A percentile compares a stretch with the other conserved stretches of the same genome.
phyloP scores from a whole-genome alignment of 2,888 invertebrate genomes.

The Platerodrilus igneus region DNA sequence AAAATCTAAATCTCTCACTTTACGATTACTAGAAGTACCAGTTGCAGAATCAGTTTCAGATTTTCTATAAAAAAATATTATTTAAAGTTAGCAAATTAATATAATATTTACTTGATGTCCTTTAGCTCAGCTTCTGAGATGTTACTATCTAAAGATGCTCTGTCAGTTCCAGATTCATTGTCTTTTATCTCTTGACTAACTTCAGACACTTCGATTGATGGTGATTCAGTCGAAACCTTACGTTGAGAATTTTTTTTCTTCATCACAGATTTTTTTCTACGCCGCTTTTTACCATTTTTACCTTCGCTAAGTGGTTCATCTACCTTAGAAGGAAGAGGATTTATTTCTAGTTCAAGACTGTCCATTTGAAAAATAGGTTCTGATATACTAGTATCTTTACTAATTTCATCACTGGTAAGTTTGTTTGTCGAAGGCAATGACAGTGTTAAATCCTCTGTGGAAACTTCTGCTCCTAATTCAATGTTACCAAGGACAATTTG shows the following conservation, averaged over 20 bases:
- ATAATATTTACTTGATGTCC: constrained; percentile 43
- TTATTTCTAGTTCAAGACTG: constrained; percentile 52
- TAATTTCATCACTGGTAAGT: constrained; percentile 42
- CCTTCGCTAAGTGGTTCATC: constrained; percentile 46
- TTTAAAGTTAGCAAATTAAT: constrained; percentile 1
- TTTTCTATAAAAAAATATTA: constrained; percentile 17
- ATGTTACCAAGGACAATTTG: constrained; percentile 47
- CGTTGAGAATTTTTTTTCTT: constrained; percentile 68
- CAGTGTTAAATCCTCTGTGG: constrained; percentile 41
- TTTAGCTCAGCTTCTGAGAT: constrained; percentile 44
- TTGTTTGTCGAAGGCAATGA: constrained; percentile 39
- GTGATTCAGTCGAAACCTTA: constrained; percentile 59
- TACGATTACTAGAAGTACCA: constrained; percentile 26
- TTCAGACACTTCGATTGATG: constrained; percentile 47
- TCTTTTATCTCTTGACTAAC: constrained; percentile 48
- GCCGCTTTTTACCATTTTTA: constrained; percentile 67
- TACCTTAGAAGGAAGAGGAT: constrained; percentile 28
- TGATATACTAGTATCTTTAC: constrained; percentile 44
- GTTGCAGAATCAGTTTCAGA: constrained; percentile 22
- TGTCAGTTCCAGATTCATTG: constrained; percentile 42
- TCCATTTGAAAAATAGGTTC: constrained; percentile 69
- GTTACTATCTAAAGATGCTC: constrained; percentile 45
- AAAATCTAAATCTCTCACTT: constrained; percentile 60
- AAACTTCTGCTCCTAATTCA: constrained; percentile 43
- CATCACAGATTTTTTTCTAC: constrained; percentile 72